Conservation (phyloP, 2,113 vertebrate genomes). For the Onychostoma macrolepis region DNA sequence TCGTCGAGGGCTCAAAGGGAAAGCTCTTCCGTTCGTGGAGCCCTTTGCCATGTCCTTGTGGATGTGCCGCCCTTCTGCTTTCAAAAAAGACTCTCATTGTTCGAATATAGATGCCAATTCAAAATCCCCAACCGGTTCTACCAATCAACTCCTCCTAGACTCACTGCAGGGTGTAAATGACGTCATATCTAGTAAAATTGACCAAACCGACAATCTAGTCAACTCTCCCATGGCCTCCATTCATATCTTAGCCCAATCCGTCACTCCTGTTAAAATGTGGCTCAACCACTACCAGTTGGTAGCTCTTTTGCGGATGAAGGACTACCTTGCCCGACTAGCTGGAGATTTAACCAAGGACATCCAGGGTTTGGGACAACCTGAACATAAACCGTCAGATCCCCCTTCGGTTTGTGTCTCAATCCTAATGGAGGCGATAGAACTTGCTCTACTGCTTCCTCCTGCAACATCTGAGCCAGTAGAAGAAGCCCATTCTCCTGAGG, state of each 20-base stretch:
- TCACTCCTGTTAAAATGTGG: conserved; percentile 81
- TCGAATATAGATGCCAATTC: not conserved
- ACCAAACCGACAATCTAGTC: conserved; percentile 50
- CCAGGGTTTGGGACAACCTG: conserved; percentile 67
- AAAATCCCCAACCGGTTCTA: not conserved
- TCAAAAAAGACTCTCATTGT: conserved; percentile 39
- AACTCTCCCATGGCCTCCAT: conserved; percentile 70
- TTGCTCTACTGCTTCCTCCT: conserved; percentile 86
- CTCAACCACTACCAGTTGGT: conserved; percentile 97
- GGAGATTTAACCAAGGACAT: conserved; percentile 81
- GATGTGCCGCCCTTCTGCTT: conserved; percentile 82
- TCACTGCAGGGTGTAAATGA: not conserved
- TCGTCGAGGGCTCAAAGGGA: conserved; percentile 83
- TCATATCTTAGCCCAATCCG: conserved; percentile 83
- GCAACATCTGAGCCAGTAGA: conserved; percentile 61
- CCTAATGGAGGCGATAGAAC: conserved; percentile 80
- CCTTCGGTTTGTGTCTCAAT: conserved; percentile 81
- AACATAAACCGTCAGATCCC: conserved; percentile 56
- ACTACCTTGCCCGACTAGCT: conserved; percentile 83
- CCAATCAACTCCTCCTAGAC: not conserved
- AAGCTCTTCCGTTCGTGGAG: conserved; percentile 83
- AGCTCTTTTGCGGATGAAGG: conserved; percentile 90
- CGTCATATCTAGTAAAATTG: not conserved
- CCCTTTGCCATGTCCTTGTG: conserved; percentile 88
- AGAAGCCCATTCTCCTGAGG: conserved; percentile 79